Evolutionary conservation across 2,113 vertebrate genomes (phyloP).

Genomic region (Hyperopisus bebe): DNA sequence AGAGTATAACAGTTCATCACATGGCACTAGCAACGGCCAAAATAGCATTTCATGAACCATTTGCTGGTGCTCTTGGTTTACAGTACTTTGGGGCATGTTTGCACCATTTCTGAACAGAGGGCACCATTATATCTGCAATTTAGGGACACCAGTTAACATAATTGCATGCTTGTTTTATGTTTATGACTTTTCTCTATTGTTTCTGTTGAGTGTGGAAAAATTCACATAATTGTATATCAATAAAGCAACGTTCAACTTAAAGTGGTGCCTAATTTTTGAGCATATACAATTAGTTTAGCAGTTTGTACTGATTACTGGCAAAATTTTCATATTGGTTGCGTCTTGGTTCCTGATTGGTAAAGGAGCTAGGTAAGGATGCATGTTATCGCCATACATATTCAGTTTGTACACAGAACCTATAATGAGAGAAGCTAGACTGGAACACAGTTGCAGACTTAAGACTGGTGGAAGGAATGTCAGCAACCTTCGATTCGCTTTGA

Average conservation of each 20-base stretch:
- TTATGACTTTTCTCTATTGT: not conserved
- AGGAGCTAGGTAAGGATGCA: not conserved
- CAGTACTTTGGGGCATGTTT: not conserved
- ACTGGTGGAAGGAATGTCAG: not conserved
- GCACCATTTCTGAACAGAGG: not conserved
- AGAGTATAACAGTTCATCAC: not conserved
- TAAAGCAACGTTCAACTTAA: not conserved
- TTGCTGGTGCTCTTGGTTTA: not conserved
- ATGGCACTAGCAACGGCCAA: not conserved
- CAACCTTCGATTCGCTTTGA: not conserved
- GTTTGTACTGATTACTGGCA: not conserved
- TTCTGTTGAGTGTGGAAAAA: not conserved
- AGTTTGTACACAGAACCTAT: not conserved
- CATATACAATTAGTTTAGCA: not conserved
- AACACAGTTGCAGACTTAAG: not conserved
- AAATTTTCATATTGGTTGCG: not conserved
- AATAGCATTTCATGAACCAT: not conserved
- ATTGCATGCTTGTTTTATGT: not conserved
- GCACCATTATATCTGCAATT: not conserved
- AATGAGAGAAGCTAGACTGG: not conserved
- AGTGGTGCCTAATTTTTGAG: not conserved
- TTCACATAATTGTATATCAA: not conserved
- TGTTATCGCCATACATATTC: not conserved
- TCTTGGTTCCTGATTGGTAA: not conserved
- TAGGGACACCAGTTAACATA: not conserved